Percentiles rank a stretch among this genome's conserved stretches.
phyloP scores from a whole-genome alignment of 2,113 vertebrate species.

The Hemiprocne comata region DNA sequence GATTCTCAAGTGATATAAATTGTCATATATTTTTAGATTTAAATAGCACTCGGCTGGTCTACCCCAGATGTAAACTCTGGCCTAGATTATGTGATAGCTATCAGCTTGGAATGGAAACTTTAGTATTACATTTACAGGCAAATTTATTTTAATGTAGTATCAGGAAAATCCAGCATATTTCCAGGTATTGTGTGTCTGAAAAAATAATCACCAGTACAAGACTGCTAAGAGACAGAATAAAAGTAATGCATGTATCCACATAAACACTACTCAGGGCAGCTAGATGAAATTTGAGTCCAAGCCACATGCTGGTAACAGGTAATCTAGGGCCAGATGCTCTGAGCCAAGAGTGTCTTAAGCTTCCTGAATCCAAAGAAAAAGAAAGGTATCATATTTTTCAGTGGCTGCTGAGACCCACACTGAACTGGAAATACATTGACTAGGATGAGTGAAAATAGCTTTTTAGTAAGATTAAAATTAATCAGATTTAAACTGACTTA shows the following conservation, averaged over 20 bases:
- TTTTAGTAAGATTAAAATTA: neutral
- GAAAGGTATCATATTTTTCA: neutral
- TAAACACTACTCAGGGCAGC: neutral
- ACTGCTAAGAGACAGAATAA: neutral
- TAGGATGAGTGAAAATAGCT: neutral
- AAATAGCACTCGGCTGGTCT: neutral
- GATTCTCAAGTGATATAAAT: constrained; percentile 41
- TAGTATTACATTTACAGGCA: neutral
- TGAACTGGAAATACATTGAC: neutral
- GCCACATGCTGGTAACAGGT: neutral
- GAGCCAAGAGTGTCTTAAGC: neutral
- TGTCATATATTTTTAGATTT: constrained; percentile 45
- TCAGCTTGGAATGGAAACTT: constrained; percentile 36
- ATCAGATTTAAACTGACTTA: neutral
- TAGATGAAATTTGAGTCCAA: neutral
- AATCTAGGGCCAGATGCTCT: neutral
- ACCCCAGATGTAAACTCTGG: constrained; percentile 31
- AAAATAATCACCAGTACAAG: constrained; percentile 7
- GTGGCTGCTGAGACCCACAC: neutral
- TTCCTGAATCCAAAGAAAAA: neutral
- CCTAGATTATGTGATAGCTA: constrained; percentile 19
- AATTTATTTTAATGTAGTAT: constrained; percentile 21
- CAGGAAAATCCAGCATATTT: constrained; percentile 35
- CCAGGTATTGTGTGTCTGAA: constrained; percentile 40
- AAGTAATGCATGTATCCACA: neutral